These are phyloP conservation scores for Epinotia brunnichana DNA, from an alignment of 2,888 invertebrate genomes.

Conservation along the genomic window DNA sequence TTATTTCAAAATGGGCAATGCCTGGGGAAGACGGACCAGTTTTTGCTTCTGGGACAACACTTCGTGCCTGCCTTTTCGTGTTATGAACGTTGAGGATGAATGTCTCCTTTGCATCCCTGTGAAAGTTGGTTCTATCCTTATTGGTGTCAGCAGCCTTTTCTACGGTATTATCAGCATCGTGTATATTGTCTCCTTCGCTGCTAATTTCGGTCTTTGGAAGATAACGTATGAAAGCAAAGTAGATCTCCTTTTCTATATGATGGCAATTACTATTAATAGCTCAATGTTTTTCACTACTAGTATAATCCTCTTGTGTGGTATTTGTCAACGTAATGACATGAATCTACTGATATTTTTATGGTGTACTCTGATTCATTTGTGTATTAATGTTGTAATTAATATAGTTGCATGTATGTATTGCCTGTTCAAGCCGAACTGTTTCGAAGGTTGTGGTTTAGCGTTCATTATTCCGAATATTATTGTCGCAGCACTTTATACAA, in stretches of 20 bases:
- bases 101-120: constrained; percentile 21
- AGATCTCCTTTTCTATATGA: constrained; percentile 22
- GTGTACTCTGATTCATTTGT: constrained; percentile 13
- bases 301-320: neutral
- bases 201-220: constrained; percentile 6
- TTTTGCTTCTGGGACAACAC: constrained; percentile 10
- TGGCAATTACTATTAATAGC: neutral
- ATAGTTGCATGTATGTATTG: constrained; percentile 5
- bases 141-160: constrained; percentile 1
- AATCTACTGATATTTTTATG: constrained; percentile 1
- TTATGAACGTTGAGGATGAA: neutral
- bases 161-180: neutral
- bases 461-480: neutral
- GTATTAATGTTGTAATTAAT: constrained; percentile 15
- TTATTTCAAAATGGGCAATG: neutral
- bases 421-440: constrained; percentile 2
- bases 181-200: neutral
- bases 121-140: constrained; percentile 1
- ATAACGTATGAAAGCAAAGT: constrained; percentile 13
- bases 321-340: neutral
- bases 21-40: neutral
- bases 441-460: neutral
- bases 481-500: neutral
- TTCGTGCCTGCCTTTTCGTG: neutral
- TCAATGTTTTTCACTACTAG: neutral